Percentiles rank a stretch among this genome's conserved stretches.
Conservation (phyloP, 2,113 vertebrate genomes). For the Dasyurus viverrinus region DNA sequence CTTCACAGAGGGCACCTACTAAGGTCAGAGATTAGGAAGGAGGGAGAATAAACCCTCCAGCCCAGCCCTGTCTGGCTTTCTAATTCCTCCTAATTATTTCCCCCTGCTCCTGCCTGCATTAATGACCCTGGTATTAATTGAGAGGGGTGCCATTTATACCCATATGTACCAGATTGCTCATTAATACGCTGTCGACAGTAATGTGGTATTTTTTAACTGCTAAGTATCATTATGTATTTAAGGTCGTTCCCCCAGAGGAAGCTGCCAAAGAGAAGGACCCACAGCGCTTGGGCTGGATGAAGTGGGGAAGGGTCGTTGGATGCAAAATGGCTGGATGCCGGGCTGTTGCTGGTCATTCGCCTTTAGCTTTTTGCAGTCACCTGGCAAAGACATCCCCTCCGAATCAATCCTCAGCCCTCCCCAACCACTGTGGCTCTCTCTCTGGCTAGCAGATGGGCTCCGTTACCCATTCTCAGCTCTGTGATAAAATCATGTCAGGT, state of each 20-base stretch:
- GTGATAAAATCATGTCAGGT: slow-evolving; percentile 60
- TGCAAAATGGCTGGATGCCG: neutral
- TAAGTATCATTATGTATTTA: neutral
- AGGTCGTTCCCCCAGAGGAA: neutral
- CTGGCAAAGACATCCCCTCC: slow-evolving; percentile 66
- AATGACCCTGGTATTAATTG: slow-evolving; percentile 63
- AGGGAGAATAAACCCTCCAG: neutral
- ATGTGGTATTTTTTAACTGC: slow-evolving; percentile 39
- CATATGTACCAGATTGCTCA: slow-evolving; percentile 71
- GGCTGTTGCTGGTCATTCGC: neutral
- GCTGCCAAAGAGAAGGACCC: rapidly evolving
- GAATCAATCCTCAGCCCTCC: slow-evolving; percentile 48
- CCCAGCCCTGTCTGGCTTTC: neutral
- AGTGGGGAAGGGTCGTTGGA: neutral
- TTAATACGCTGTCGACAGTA: slow-evolving; percentile 44
- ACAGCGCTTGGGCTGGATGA: rapidly evolving
- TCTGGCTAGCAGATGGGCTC: slow-evolving; percentile 43
- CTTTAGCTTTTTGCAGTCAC: neutral
- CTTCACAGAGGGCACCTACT: neutral
- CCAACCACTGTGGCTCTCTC: slow-evolving; percentile 61
- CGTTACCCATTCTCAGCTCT: slow-evolving; percentile 61
- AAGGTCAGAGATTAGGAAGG: neutral
- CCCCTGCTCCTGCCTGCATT: slow-evolving; percentile 64
- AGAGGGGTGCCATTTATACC: slow-evolving; percentile 54
- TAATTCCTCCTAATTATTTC: slow-evolving; percentile 68